Evolutionary conservation across 1,140 invertebrate genomes (phyloP), one percentile per base, ranked within the genome.

Genomic region (Papilio dardanus): DNA sequence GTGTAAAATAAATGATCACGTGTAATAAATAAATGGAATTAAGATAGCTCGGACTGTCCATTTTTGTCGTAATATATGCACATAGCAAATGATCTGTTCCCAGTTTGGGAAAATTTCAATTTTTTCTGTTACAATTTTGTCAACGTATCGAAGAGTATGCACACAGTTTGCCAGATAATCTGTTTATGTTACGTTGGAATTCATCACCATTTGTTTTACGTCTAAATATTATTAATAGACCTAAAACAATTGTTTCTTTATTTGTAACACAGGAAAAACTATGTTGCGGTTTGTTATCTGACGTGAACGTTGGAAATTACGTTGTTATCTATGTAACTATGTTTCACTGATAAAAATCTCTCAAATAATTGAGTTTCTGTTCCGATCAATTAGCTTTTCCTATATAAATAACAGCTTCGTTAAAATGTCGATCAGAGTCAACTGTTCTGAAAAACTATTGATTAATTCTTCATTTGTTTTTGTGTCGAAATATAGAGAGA

Each of bases 261-360:
- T 30, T 62, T 30, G 12, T 14, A 21, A 28, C 54, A 12, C 24
- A 14, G 24, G 12, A 8, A 62, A 62, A 62, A 62, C 54, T 62
- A 5, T 62, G 12, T 62, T 62, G 24, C 54, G 54, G 54, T 62
- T 58, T 28, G 54, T 62, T 62, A 62, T 62, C 54, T 62, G 54
- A 62, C 3, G 54, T 14, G 24, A 62, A 30, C 24, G 54, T 62
- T 62, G 54, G 24, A 62, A 62, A 28, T 62, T 30, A 62, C 24
- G 54, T 62, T 62, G 3, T 62, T 62, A 62, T 62, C 54, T 30
- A 62, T 24, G 24, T 62, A 62, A 28, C 54, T 30, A 62, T 24
- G 24, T 62, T 28, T 2, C 3, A 62, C 54, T 62, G 54, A 40
- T 67, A 33, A 67, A 69, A 69, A 42, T 69, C 33, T 21, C 8